A percentile compares a stretch with the other conserved stretches of the same genome.
These are phyloP conservation scores for Aradus depressus DNA, from an alignment of 2,888 invertebrate species.

Conservation along the genomic window DNA sequence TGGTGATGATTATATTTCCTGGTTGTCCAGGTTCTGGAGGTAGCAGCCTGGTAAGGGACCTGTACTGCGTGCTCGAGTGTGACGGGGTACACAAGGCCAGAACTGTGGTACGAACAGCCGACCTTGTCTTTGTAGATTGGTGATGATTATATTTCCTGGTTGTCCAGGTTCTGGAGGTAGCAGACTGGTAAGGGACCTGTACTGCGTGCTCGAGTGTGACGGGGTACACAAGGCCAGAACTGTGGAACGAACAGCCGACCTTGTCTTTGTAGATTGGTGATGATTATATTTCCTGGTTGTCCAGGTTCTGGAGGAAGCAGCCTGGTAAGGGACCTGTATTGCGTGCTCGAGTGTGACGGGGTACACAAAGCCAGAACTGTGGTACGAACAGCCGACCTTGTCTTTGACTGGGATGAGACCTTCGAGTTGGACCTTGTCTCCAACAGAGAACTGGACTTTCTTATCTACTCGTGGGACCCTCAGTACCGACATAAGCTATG, in stretches of 20 bases:
- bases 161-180: slow-evolving; percentile 37
- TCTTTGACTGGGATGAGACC: slow-evolving; percentile 98
- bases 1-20: too few species aligned
- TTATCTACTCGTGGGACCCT: slow-evolving; percentile 99
- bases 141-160: too few species aligned
- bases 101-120: slow-evolving; percentile 90
- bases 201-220: slow-evolving; percentile 96
- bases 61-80: slow-evolving; percentile 96
- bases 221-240: slow-evolving; percentile 92
- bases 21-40: slow-evolving; percentile 36
- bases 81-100: slow-evolving; percentile 93
- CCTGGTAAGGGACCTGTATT: slow-evolving; percentile 77
- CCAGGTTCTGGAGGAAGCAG: slow-evolving; percentile 38
- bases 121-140: slow-evolving; percentile 97
- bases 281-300: too few species aligned
- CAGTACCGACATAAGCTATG: slow-evolving; percentile 93
- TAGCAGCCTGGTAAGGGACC: slow-evolving; percentile 56
- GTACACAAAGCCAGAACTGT: slow-evolving; percentile 94
- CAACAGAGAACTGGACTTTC: slow-evolving; percentile 85
- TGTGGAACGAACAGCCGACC: slow-evolving; percentile 88
- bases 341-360: slow-evolving; percentile 92
- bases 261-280: slow-evolving; percentile 95
- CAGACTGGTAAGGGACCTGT: slow-evolving; percentile 66
- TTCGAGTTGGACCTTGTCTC: slow-evolving; percentile 94
- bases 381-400: slow-evolving; percentile 87